Conservation (phyloP, 1,140 invertebrate species). For the Xylocopa sonorina region DNA sequence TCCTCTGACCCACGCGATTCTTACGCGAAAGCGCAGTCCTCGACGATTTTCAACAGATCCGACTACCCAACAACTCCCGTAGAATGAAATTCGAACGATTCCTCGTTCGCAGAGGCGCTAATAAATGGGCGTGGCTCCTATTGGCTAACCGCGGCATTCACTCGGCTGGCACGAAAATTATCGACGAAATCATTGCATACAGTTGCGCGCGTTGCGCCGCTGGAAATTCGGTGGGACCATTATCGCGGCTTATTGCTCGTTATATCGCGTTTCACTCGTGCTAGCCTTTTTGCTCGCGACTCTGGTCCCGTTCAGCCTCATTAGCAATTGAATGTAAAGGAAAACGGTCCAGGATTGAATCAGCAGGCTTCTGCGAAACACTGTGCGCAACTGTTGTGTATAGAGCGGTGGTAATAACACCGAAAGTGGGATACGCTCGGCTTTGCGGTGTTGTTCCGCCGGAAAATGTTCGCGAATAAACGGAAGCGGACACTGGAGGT, state of each 20-base stretch:
- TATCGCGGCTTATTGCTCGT: conserved; percentile 37
- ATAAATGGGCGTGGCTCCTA: conserved; percentile 48
- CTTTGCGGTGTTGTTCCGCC: background rate
- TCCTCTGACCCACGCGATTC: no score
- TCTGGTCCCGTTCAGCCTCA: background rate
- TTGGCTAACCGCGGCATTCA: conserved; percentile 26
- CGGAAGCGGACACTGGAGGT: background rate
- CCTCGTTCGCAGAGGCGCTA: background rate
- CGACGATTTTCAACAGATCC: no score
- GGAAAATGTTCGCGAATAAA: background rate
- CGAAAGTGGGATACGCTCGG: background rate
- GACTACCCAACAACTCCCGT: no score
- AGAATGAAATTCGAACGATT: background rate
- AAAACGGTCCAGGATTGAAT: conserved; percentile 23
- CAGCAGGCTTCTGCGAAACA: background rate
- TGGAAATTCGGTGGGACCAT: conserved; percentile 26
- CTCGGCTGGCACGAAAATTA: conserved; percentile 29
- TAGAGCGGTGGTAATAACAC: background rate
- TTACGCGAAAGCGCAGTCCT: no score
- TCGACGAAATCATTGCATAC: conserved; percentile 37
- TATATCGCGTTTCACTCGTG: conserved; percentile 28
- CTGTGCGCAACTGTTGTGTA: background rate
- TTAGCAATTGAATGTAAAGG: conserved; percentile 44
- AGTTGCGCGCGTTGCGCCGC: conserved; percentile 24
- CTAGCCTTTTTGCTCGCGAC: background rate